phyloP scores from a whole-genome alignment of 2,888 invertebrate genomes.

The Scaptomyza caliginosa region DNA sequence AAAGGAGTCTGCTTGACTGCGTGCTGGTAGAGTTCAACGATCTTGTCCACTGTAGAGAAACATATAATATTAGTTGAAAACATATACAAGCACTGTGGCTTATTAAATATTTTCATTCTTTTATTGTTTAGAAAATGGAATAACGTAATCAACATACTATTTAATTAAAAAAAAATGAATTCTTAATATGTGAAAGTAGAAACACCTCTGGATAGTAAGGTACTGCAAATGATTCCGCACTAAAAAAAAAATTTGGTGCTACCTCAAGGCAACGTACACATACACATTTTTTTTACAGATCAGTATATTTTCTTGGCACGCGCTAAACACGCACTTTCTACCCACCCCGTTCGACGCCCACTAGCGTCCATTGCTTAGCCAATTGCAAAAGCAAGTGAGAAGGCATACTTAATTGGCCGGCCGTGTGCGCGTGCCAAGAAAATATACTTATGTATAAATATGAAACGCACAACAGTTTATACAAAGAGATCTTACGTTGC shows the following conservation, averaged over 20 bases:
- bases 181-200: neutral
- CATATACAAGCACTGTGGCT: neutral
- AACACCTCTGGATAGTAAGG: neutral
- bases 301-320: conserved; percentile 44
- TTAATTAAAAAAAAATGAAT: neutral
- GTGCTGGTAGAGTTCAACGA: conserved; percentile 94
- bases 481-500: conserved; percentile 88
- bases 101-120: neutral
- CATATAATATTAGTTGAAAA: neutral
- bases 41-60: conserved; percentile 89
- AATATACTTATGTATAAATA: conserved; percentile 59
- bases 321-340: conserved; percentile 3
- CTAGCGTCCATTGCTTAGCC: conserved; percentile 23
- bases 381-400: conserved; percentile 50
- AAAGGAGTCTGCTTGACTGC: conserved; percentile 93
- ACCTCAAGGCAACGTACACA: conserved; percentile 1
- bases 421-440: conserved; percentile 63
- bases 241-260: neutral
- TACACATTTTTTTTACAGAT: conserved; percentile 12
- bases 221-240: neutral
- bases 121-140: neutral
- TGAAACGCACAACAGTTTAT: conserved; percentile 29
- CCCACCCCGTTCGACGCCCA: conserved; percentile 1
- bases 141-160: neutral
- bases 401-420: conserved; percentile 57